Percentiles rank a stretch among this genome's conserved stretches.
Evolutionary conservation across 1,140 invertebrate genomes (phyloP).

Genomic region (Tetragonula clypearis): DNA sequence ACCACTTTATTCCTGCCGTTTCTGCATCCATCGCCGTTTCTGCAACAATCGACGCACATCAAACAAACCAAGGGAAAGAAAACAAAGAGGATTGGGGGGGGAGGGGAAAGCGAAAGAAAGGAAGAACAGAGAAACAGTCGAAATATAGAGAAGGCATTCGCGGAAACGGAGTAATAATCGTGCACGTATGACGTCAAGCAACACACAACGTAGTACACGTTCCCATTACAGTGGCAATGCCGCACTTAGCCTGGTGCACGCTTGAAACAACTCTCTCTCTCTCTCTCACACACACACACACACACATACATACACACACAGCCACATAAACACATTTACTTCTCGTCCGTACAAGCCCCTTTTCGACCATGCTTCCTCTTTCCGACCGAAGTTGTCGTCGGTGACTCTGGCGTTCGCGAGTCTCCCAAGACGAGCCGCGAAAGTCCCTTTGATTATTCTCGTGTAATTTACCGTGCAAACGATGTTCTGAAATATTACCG

Average conservation of each 20-base stretch:
- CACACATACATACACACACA: no score
- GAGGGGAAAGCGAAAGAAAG: background rate
- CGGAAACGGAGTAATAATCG: constrained; percentile 36
- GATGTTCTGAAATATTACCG: constrained; percentile 55
- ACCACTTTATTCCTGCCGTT: background rate
- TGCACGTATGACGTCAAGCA: constrained; percentile 45
- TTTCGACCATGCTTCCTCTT: constrained; percentile 9
- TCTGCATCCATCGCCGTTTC: background rate
- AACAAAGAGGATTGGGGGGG: background rate
- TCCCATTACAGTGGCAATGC: constrained; percentile 52
- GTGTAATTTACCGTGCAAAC: constrained; percentile 54
- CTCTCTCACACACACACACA: background rate
- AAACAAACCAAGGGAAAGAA: background rate
- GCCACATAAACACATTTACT: no score
- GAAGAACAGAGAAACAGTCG: no score
- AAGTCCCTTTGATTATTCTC: constrained; percentile 51
- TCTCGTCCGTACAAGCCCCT: background rate
- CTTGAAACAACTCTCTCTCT: constrained; percentile 34
- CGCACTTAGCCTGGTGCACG: constrained; percentile 37
- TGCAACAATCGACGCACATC: background rate
- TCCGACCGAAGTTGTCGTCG: constrained; percentile 25
- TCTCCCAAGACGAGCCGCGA: constrained; percentile 41
- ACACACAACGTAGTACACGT: constrained; percentile 31
- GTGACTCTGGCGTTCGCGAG: background rate
- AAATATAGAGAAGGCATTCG: background rate